A percentile compares a stretch with the other conserved stretches of the same genome.
phyloP scores from a whole-genome alignment of 2,797 vertebrate species.

The Catharus ustulatus region DNA sequence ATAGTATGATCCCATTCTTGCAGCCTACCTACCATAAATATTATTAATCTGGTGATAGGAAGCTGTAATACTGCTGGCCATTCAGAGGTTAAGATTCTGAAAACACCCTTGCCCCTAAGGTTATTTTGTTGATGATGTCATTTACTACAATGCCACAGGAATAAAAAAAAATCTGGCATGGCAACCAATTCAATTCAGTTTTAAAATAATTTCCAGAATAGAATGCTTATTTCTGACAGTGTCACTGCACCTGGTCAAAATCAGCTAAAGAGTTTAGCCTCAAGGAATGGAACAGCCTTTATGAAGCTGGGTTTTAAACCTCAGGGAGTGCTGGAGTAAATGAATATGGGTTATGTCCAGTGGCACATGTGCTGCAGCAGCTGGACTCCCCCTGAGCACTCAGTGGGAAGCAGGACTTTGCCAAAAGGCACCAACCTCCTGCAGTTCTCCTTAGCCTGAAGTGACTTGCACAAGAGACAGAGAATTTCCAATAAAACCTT shows the following conservation, averaged over 20 bases:
- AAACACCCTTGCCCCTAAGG: slow-evolving; percentile 41
- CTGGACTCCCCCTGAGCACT: not conserved
- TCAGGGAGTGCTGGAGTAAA: not conserved
- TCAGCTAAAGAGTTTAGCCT: not conserved
- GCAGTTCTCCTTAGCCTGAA: not conserved
- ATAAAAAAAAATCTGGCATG: slow-evolving; percentile 44
- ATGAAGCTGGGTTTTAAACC: slow-evolving; percentile 20
- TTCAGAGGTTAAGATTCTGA: slow-evolving; percentile 18
- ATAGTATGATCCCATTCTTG: not conserved
- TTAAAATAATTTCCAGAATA: slow-evolving; percentile 36
- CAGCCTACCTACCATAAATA: slow-evolving; percentile 56
- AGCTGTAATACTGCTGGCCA: slow-evolving; percentile 6
- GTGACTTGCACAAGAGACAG: not conserved
- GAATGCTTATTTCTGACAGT: not conserved
- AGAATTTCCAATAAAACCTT: not conserved
- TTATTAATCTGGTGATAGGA: slow-evolving; percentile 41
- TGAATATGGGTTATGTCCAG: not conserved
- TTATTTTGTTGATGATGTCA: slow-evolving; percentile 50
- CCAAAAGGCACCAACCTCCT: slow-evolving; percentile 22
- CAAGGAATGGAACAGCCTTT: not conserved
- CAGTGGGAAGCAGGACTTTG: not conserved
- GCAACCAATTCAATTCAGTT: slow-evolving; percentile 38
- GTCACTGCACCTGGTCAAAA: not conserved
- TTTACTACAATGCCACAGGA: slow-evolving; percentile 43
- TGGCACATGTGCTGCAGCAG: not conserved